These are phyloP conservation scores for Gallirallus australis DNA, from an alignment of 2,797 vertebrate genomes.

Conservation along the genomic window DNA sequence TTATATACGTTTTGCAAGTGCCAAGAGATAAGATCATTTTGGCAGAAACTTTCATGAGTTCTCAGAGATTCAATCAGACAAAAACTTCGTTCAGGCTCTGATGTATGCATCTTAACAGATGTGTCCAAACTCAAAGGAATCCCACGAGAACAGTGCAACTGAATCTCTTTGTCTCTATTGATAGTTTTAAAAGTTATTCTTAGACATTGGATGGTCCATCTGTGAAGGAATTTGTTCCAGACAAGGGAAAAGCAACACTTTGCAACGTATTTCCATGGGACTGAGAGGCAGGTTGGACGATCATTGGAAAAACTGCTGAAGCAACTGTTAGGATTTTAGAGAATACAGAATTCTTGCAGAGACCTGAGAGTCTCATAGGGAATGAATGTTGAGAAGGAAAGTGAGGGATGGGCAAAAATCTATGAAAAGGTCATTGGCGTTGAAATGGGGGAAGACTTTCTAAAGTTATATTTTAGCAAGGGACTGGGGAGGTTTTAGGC, in stretches of 20 bases:
- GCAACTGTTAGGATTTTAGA: background rate
- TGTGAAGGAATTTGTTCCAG: constrained; percentile 78
- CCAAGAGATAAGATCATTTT: constrained; percentile 76
- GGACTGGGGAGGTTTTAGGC: background rate
- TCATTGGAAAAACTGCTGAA: constrained; percentile 53
- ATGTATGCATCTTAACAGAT: constrained; percentile 80
- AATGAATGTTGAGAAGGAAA: background rate
- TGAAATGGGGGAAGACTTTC: background rate
- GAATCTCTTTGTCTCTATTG: constrained; percentile 79
- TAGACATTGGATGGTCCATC: constrained; percentile 79
- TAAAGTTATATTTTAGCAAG: background rate
- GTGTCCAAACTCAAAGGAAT: constrained; percentile 78
- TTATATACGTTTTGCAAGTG: constrained; percentile 62
- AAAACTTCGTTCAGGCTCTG: constrained; percentile 79
- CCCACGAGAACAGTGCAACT: constrained; percentile 77
- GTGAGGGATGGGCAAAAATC: background rate
- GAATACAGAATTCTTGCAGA: background rate
- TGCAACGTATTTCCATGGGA: constrained; percentile 69
- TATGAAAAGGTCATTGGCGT: background rate
- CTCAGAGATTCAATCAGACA: constrained; percentile 78
- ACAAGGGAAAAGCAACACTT: constrained; percentile 71
- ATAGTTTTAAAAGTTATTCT: constrained; percentile 81
- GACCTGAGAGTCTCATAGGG: background rate
- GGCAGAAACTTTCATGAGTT: constrained; percentile 72
- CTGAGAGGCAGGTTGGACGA: constrained; percentile 69